A percentile compares a stretch with the other conserved stretches of the same genome.
Evolutionary conservation across 2,797 vertebrate species (phyloP).

Genomic region (Tiaroga cobitis): DNA sequence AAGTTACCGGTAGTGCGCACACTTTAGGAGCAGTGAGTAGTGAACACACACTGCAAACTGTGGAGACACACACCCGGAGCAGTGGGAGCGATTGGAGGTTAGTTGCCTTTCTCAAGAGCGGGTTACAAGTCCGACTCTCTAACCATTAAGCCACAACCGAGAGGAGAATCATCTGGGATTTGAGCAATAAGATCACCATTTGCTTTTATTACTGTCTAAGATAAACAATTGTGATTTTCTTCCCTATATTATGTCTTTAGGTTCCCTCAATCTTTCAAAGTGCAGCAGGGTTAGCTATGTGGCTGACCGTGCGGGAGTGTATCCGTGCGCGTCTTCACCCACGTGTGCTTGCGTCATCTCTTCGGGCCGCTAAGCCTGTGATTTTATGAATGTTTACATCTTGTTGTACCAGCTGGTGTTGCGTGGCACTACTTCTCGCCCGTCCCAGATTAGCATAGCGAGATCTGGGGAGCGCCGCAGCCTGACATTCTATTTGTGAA

Average conservation of each 20-base stretch:
- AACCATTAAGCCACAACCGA: no score
- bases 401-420: conserved; percentile 68
- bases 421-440: conserved; percentile 57
- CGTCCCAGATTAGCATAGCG: conserved; percentile 77
- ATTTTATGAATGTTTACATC: conserved; percentile 66
- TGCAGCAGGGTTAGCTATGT: neutral
- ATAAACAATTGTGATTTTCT: neutral
- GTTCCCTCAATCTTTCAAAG: neutral
- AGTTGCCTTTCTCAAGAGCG: no score
- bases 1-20: neutral
- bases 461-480: conserved; percentile 65
- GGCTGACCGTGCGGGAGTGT: conserved; percentile 32
- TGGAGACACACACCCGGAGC: no score
- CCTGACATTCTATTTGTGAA: conserved; percentile 82
- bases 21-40: no score
- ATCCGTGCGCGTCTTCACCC: conserved; percentile 44
- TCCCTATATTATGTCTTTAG: neutral
- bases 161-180: neutral
- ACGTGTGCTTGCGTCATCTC: conserved; percentile 49
- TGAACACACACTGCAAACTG: no score
- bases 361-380: conserved; percentile 62
- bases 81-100: no score
- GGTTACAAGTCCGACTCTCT: no score
- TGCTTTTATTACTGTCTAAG: neutral
- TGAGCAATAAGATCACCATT: neutral